Evolutionary conservation across 2,113 vertebrate genomes (phyloP), one percentile per base, ranked within the genome.

Genomic region (Mormoops blainvillei): DNA sequence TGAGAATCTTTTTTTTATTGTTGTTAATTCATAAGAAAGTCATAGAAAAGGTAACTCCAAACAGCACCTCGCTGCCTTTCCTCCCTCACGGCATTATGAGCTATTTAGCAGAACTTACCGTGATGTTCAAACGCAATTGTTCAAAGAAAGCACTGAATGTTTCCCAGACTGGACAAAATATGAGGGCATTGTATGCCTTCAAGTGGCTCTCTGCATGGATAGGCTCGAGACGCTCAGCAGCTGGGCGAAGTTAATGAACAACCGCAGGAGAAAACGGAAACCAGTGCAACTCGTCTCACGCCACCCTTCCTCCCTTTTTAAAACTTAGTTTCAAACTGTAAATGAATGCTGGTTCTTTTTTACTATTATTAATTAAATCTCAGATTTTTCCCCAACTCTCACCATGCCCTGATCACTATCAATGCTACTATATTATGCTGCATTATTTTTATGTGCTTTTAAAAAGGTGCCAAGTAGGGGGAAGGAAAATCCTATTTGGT

Each of bases 101-200:
- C 73, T 88, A n/a, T 89, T 93, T 89, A 89, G 88, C 90, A 95
- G 90, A 86, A 91, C 48, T 88, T 71, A 82, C 33, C 43, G 77
- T 41, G 54, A 58, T 97, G 71, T 86, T 95, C 88, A 89, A 56
- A 85, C 63, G 76, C 65, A 94, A 76, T 19, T 70, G 92, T 80
- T 96, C 78, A 94, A 92, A 96, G 89, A 89, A 90, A 96, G 67
- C 84, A n/a, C 70, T 26, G 43, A 76, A n/a, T 50, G 48, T 85
- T 81, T 94, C 87, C 68, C 1, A 1, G 70, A 45, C 61, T 45
- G 67, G 84, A 70, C 73, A 89, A 81, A 50, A 52, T 54, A 73
- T 13, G 33, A 91, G 56, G 90, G 73, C 54, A 70, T 95, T 92
- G 48, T 95, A 20, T 86, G 61, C 84, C 94, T 90, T 91, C 94